These are phyloP conservation scores for Hesperia comma DNA, from an alignment of 2,888 invertebrate genomes.

Conservation along the genomic window DNA sequence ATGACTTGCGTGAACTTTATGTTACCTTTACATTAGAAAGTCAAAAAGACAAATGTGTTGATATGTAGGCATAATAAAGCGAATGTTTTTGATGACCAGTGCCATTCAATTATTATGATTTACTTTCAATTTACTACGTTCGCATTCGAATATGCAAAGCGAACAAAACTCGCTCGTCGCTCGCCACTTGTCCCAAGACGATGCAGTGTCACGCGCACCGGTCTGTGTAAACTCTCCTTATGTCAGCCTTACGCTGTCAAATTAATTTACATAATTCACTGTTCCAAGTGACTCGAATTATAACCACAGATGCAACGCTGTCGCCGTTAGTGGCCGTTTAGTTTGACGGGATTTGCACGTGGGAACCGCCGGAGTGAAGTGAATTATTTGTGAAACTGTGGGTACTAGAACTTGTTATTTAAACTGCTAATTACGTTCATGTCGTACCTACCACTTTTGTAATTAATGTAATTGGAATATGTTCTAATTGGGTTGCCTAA, in stretches of 20 bases:
- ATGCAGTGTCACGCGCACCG: slow-evolving; percentile 67
- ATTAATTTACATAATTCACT: slow-evolving; percentile 48
- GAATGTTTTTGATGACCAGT: no score
- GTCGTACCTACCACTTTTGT: no score
- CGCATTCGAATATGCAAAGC: not conserved
- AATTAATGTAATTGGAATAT: no score
- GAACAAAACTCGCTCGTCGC: slow-evolving; percentile 9
- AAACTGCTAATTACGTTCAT: no score
- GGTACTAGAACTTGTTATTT: not conserved
- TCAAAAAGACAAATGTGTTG: no score
- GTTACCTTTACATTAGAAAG: no score
- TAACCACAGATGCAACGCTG: slow-evolving; percentile 33
- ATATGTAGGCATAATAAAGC: no score
- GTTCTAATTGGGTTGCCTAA: no score
- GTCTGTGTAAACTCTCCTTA: slow-evolving; percentile 73
- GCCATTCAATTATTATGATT: no score
- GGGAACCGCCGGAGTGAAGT: not conserved
- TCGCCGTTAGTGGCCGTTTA: slow-evolving; percentile 28
- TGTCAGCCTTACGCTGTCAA: slow-evolving; percentile 63
- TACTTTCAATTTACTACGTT: no score
- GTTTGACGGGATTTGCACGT: slow-evolving; percentile 31
- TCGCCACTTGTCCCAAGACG: slow-evolving; percentile 41
- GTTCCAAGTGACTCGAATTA: slow-evolving; percentile 29
- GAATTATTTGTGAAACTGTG: not conserved
- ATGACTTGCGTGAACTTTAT: no score